These are phyloP conservation scores for Lucilia sericata DNA, from an alignment of 1,140 invertebrate species.

Conservation along the genomic window DNA sequence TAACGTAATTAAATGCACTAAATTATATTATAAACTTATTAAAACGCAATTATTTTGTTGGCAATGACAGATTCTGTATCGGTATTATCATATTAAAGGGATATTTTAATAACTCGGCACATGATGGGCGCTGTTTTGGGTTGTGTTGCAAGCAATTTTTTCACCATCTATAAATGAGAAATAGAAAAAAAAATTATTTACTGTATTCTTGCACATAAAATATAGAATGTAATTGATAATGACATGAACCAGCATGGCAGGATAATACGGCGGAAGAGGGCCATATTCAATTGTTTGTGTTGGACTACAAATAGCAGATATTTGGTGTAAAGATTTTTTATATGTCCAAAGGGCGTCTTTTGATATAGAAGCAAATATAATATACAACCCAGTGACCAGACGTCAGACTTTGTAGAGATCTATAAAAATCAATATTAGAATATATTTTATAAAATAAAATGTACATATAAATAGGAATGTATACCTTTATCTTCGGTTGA, in stretches of 20 bases:
- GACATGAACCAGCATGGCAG: conserved; percentile 60
- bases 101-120: conserved; percentile 78
- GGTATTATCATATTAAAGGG: conserved; percentile 71
- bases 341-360: conserved; percentile 89
- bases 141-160: conserved; percentile 79
- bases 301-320: conserved; percentile 85
- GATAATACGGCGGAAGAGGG: conserved; percentile 59
- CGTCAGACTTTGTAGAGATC: conserved; percentile 93
- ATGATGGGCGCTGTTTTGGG: conserved; percentile 77
- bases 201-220: not conserved
- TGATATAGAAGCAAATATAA: conserved; percentile 94
- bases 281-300: conserved; percentile 83
- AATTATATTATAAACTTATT: not conserved
- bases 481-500: conserved; percentile 65
- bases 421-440: conserved; percentile 67
- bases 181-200: not conserved
- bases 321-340: conserved; percentile 81
- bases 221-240: conserved; percentile 58
- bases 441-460: conserved; percentile 39
- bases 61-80: conserved; percentile 58
- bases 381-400: conserved; percentile 98
- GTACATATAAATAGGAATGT: conserved; percentile 1
- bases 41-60: conserved; percentile 39
- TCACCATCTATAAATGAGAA: conserved; percentile 70
- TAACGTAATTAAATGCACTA: not conserved